Conservation (phyloP, 2,888 invertebrate genomes). For the Sceliomorpha sp. region DNA sequence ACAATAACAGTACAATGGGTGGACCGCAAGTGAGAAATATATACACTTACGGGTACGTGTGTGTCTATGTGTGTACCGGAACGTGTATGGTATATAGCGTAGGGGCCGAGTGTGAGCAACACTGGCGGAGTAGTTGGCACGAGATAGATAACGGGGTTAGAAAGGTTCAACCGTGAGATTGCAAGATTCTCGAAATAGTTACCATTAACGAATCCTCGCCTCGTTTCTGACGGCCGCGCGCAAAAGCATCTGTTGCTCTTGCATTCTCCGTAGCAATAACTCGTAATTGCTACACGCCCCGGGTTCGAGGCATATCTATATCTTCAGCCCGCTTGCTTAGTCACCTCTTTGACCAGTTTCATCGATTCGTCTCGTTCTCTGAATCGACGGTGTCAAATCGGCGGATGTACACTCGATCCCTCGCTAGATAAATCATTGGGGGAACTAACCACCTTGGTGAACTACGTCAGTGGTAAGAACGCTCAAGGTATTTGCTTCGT, state of each 20-base stretch:
- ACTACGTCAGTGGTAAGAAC: too few species aligned
- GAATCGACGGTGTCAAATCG: slow-evolving; percentile 36
- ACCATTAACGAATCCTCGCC: slow-evolving; percentile 67
- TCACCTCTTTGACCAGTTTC: slow-evolving; percentile 37
- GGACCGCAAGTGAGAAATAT: slow-evolving; percentile 20
- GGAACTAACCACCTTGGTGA: slow-evolving; percentile 26
- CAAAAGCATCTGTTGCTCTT: slow-evolving; percentile 55
- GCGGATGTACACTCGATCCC: slow-evolving; percentile 1
- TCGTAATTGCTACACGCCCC: slow-evolving; percentile 59
- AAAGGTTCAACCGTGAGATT: slow-evolving; percentile 67
- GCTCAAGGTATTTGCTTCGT: too few species aligned
- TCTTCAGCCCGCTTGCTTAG: slow-evolving; percentile 43
- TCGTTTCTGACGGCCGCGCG: slow-evolving; percentile 47
- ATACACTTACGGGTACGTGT: slow-evolving; percentile 5
- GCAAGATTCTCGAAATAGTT: slow-evolving; percentile 72
- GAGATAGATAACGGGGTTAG: slow-evolving; percentile 68
- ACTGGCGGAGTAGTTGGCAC: slow-evolving; percentile 54
- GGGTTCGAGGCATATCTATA: slow-evolving; percentile 52
- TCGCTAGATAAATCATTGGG: not conserved
- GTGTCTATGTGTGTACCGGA: too few species aligned
- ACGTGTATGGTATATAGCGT: not conserved
- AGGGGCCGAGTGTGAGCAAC: slow-evolving; percentile 34
- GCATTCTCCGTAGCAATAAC: slow-evolving; percentile 52
- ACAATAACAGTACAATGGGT: slow-evolving; percentile 60
- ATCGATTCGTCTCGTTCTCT: slow-evolving; percentile 18